Percentiles rank a stretch among this genome's conserved stretches.
These are phyloP conservation scores for Charanyca ferruginea DNA, from an alignment of 2,888 invertebrate species.

Conservation along the genomic window DNA sequence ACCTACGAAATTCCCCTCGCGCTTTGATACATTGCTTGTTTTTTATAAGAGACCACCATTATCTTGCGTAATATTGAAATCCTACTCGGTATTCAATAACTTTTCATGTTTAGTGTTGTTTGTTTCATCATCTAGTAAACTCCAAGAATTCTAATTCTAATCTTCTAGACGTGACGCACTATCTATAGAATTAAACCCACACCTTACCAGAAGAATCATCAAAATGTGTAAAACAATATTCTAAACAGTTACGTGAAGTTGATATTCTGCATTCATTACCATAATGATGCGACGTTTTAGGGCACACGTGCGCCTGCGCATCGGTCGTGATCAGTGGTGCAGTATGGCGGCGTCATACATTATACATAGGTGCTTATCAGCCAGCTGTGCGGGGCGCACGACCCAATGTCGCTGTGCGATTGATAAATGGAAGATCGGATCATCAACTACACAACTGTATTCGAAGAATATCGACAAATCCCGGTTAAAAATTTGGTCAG, in stretches of 20 bases:
- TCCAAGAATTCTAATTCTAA: no score
- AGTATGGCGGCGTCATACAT: conserved; percentile 46
- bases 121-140: no score
- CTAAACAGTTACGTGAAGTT: not conserved
- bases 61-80: no score
- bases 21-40: no score
- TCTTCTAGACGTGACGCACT: no score
- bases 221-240: not conserved
- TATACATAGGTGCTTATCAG: conserved; percentile 29
- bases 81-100: no score
- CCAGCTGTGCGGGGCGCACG: conserved; percentile 45
- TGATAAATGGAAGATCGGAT: conserved; percentile 1
- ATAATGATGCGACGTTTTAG: not conserved
- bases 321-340: conserved; percentile 48
- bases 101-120: no score
- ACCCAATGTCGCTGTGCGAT: conserved; percentile 7
- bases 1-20: no score
- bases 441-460: conserved; percentile 1
- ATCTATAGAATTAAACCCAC: no score
- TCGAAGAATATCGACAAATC: not conserved
- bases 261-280: conserved; percentile 19
- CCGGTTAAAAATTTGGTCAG: no score
- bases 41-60: no score
- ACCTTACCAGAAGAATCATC: not conserved
- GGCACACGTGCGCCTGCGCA: conserved; percentile 56